Evolutionary conservation across 2,888 invertebrate species (phyloP).

Genomic region (Cataglyphis albicans): DNA sequence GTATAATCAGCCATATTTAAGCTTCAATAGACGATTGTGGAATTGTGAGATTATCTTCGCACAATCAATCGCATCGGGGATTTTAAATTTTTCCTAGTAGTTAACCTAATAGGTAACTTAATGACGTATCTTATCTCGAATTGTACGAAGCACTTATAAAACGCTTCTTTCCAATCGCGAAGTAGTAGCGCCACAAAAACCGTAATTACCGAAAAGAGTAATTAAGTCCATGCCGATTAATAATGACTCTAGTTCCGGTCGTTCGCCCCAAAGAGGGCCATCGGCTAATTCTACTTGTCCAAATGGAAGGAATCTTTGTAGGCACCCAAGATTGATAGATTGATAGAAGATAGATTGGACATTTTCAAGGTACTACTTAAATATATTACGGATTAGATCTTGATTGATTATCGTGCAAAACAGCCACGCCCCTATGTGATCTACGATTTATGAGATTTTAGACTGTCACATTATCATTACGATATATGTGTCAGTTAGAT

Average conservation of each 20-base stretch:
- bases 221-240: slow-evolving; percentile 72
- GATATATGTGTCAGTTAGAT: neutral
- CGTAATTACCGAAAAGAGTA: slow-evolving; percentile 78
- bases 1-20: slow-evolving; percentile 19
- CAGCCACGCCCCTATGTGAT: neutral
- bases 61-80: slow-evolving; percentile 42
- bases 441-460: slow-evolving; percentile 38
- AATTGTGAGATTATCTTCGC: slow-evolving; percentile 31
- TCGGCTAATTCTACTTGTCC: slow-evolving; percentile 40
- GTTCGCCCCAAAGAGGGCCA: slow-evolving; percentile 32
- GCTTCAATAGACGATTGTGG: slow-evolving; percentile 7
- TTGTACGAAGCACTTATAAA: slow-evolving; percentile 36
- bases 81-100: slow-evolving; percentile 39
- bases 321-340: slow-evolving; percentile 35
- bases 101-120: slow-evolving; percentile 1
- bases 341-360: slow-evolving; percentile 42
- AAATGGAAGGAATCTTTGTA: slow-evolving; percentile 21
- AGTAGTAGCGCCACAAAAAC: slow-evolving; percentile 69
- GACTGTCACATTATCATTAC: slow-evolving; percentile 1
- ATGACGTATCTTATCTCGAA: slow-evolving; percentile 37
- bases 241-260: slow-evolving; percentile 45
- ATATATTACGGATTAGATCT: slow-evolving; percentile 36
- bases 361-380: slow-evolving; percentile 35
- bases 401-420: slow-evolving; percentile 40
- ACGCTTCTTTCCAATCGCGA: slow-evolving; percentile 25